Percentiles rank a stretch among this genome's conserved stretches.
phyloP scores from a whole-genome alignment of 2,113 vertebrate species.

The Lathamus discolor region DNA sequence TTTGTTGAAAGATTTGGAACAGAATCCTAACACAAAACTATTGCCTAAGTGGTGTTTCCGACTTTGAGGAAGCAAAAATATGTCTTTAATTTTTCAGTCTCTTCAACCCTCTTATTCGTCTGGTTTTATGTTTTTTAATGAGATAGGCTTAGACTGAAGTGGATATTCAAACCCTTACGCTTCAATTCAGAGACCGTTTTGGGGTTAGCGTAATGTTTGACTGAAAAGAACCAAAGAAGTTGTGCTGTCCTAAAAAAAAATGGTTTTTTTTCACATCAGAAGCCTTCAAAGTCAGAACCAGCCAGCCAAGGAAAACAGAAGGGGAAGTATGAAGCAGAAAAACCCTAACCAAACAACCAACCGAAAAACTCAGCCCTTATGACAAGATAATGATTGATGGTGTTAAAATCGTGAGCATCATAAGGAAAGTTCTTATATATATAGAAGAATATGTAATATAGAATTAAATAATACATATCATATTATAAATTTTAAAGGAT shows the following conservation, averaged over 20 bases:
- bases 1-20: not conserved
- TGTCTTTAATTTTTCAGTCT: not conserved
- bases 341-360: not conserved
- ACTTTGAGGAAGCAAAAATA: not conserved
- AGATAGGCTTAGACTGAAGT: not conserved
- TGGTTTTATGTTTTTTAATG: not conserved
- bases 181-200: not conserved
- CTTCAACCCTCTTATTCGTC: not conserved
- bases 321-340: not conserved
- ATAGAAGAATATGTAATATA: not conserved
- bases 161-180: not conserved
- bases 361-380: not conserved
- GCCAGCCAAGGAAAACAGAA: not conserved
- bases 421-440: not conserved
- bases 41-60: not conserved
- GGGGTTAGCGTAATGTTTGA: not conserved
- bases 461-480: not conserved
- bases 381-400: not conserved
- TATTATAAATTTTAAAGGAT: not conserved
- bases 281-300: not conserved
- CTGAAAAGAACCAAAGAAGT: not conserved
- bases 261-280: not conserved
- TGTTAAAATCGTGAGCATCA: not conserved
- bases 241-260: not conserved
- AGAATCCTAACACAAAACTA: not conserved